Evolutionary conservation across 2,888 invertebrate genomes (phyloP).

Genomic region (Xestoiulus laeticollis): DNA sequence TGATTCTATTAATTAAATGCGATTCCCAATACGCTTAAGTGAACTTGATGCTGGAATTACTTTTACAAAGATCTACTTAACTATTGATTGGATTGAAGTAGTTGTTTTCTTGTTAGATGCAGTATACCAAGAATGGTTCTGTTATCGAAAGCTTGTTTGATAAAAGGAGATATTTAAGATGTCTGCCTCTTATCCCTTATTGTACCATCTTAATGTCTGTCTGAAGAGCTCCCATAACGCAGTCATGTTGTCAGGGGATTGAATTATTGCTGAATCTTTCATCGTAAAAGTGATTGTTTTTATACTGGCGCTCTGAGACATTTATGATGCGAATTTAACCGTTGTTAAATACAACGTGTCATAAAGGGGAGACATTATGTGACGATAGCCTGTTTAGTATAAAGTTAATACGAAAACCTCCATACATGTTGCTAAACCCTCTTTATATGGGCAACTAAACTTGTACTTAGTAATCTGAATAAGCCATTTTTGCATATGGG

Average conservation of each 20-base stretch:
- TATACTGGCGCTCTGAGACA: neutral
- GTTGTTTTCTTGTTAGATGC: neutral
- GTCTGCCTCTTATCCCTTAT: slow-evolving; percentile 13
- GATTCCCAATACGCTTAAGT: too few relatives aligned
- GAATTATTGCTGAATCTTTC: slow-evolving; percentile 24
- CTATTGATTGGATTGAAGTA: neutral
- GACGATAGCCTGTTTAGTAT: neutral
- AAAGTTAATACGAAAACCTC: neutral
- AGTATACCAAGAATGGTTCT: neutral
- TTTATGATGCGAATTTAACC: slow-evolving; percentile 11
- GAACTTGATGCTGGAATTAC: too few relatives aligned
- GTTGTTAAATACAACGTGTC: slow-evolving; percentile 5
- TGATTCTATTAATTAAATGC: too few relatives aligned
- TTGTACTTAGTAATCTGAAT: too few relatives aligned
- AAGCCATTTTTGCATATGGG: too few relatives aligned
- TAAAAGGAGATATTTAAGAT: slow-evolving; percentile 28
- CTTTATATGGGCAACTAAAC: neutral
- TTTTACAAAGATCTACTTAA: neutral
- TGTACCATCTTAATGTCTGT: slow-evolving; percentile 24
- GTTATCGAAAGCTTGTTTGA: neutral
- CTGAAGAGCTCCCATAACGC: neutral
- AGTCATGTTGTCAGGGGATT: neutral
- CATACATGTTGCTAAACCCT: neutral
- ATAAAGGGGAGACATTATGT: neutral
- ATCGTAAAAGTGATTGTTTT: slow-evolving; percentile 32